These are phyloP conservation scores for Oreochromis mossambicus DNA, from an alignment of 2,797 vertebrate genomes.

Conservation along the genomic window DNA sequence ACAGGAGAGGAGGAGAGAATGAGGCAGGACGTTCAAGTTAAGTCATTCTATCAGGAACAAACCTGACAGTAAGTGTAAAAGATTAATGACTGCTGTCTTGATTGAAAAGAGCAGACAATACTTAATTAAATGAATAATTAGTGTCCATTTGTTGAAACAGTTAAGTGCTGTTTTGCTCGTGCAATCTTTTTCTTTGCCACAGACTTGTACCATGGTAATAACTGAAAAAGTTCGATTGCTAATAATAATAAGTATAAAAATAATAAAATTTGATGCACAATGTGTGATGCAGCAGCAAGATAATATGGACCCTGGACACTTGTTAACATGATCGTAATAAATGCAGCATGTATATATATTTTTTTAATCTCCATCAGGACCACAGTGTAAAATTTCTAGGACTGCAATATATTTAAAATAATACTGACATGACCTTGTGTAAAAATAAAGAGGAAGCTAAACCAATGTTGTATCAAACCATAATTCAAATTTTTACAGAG, in stretches of 20 bases:
- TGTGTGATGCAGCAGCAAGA: neutral
- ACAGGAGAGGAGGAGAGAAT: constrained; percentile 25
- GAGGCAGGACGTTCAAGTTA: neutral
- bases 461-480: constrained; percentile 44
- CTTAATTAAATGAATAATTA: neutral
- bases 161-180: neutral
- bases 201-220: too few species aligned
- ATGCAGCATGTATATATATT: neutral
- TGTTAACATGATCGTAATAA: neutral
- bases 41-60: neutral
- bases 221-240: neutral
- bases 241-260: neutral
- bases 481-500: constrained; percentile 37
- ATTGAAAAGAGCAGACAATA: neutral
- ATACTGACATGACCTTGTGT: constrained; percentile 37
- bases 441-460: constrained; percentile 52
- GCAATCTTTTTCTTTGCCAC: neutral
- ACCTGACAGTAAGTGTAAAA: neutral
- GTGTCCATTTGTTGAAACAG: neutral
- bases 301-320: neutral
- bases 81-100: neutral
- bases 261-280: neutral
- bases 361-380: neutral
- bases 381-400: neutral
- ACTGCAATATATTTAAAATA: constrained; percentile 2